Conservation (phyloP, 2,797 vertebrate genomes). For the Glyptemys insculpta region DNA sequence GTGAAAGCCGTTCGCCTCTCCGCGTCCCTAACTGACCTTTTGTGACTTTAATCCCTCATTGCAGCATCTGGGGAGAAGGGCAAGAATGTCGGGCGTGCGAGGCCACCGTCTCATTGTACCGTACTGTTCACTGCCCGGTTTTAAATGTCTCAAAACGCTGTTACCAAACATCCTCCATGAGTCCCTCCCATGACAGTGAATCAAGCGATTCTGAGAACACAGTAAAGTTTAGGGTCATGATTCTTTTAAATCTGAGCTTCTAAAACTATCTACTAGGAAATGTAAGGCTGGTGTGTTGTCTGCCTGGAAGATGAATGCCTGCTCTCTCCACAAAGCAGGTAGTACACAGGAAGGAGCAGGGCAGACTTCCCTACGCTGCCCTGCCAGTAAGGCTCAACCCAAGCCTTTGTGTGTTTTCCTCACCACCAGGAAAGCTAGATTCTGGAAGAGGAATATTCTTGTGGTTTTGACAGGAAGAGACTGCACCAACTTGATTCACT, state of each 20-base stretch:
- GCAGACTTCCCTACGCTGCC: background rate
- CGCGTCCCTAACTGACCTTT: background rate
- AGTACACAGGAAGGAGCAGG: background rate
- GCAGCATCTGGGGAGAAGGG: background rate
- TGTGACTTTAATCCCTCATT: background rate
- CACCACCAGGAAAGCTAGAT: too few relatives aligned
- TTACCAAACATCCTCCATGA: too few relatives aligned
- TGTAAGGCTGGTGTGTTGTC: background rate
- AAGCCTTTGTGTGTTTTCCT: background rate
- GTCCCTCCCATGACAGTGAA: too few relatives aligned
- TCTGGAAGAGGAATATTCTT: too few relatives aligned
- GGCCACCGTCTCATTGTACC: background rate
- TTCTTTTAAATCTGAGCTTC: too few relatives aligned
- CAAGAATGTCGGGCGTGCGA: background rate
- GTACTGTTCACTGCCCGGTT: too few relatives aligned
- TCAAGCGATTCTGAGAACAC: background rate
- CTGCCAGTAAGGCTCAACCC: background rate
- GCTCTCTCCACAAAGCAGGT: background rate
- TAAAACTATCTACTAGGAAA: background rate
- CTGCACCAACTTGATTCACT: too few relatives aligned
- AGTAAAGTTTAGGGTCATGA: background rate
- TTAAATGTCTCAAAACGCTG: too few relatives aligned
- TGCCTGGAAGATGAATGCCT: background rate
- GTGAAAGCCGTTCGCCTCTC: background rate
- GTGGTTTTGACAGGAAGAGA: too few relatives aligned